Percentiles rank a stretch among this genome's conserved stretches.
phyloP scores from a whole-genome alignment of 2,888 invertebrate genomes.

The Chymomyza amoena region DNA sequence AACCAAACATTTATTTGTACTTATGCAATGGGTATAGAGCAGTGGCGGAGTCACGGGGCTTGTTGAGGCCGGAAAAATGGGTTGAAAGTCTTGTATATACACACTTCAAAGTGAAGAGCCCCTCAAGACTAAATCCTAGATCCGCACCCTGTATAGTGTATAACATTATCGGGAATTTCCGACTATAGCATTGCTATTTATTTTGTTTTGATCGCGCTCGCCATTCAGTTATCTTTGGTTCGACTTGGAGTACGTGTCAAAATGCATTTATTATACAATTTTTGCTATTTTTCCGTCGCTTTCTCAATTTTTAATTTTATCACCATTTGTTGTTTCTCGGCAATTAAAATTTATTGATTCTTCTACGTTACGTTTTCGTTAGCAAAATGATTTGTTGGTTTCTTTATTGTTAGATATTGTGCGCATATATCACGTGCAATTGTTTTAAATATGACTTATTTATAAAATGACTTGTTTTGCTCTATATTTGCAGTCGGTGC shows the following conservation, averaged over 20 bases:
- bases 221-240: constrained; percentile 10
- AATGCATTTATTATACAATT: constrained; percentile 27
- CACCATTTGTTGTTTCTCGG: not conserved
- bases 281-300: constrained; percentile 12
- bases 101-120: too few relatives aligned
- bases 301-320: constrained; percentile 21
- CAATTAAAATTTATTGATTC: constrained; percentile 61
- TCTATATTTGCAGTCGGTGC: constrained; percentile 8
- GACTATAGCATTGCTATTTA: not conserved
- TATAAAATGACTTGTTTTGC: not conserved
- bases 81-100: too few relatives aligned
- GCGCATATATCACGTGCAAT: constrained; percentile 40
- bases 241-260: constrained; percentile 45
- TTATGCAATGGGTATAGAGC: too few relatives aligned
- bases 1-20: too few relatives aligned
- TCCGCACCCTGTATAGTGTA: not conserved
- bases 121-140: too few relatives aligned
- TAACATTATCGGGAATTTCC: not conserved
- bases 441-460: not conserved
- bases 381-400: not conserved
- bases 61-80: too few relatives aligned
- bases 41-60: too few relatives aligned
- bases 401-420: constrained; percentile 12
- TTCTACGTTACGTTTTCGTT: constrained; percentile 18
- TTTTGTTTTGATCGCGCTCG: not conserved